These are phyloP conservation scores for Cyclopterus lumpus DNA, from an alignment of 2,797 vertebrate genomes.

Conservation along the genomic window DNA sequence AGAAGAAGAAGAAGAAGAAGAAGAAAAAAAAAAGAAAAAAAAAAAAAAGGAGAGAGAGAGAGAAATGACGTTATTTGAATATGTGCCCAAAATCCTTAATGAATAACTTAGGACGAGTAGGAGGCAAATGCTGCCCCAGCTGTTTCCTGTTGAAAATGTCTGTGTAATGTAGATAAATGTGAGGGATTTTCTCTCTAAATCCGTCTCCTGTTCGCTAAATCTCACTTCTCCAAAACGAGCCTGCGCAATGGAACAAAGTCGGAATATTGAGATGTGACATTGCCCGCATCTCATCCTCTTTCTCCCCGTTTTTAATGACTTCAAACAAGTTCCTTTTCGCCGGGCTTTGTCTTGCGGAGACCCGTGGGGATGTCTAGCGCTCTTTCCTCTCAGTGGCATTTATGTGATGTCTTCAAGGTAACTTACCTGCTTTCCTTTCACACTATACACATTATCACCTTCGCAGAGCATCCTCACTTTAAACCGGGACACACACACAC, in stretches of 20 bases:
- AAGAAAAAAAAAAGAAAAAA: slow-evolving; percentile 55
- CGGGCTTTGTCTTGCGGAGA: slow-evolving; percentile 95
- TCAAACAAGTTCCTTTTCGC: slow-evolving; percentile 97
- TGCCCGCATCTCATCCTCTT: slow-evolving; percentile 94
- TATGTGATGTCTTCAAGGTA: slow-evolving; percentile 99
- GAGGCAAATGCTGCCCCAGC: slow-evolving; percentile 98
- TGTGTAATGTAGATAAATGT: slow-evolving; percentile 99
- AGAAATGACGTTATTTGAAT: slow-evolving; percentile 99
- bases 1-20: slow-evolving; percentile 60
- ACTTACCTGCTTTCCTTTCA: slow-evolving; percentile 90
- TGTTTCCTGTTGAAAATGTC: slow-evolving; percentile 99
- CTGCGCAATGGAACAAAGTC: slow-evolving; percentile 99
- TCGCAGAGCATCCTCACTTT: slow-evolving; percentile 63
- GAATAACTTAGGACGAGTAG: slow-evolving; percentile 99
- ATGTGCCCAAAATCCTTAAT: slow-evolving; percentile 98
- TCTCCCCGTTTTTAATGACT: slow-evolving; percentile 95
- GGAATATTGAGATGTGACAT: slow-evolving; percentile 99
- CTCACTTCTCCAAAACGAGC: slow-evolving; percentile 98
- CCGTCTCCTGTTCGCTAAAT: slow-evolving; percentile 99
- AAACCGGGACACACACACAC: neutral
- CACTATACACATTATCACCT: slow-evolving; percentile 79
- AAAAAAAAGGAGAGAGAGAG: slow-evolving; percentile 36
- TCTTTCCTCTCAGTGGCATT: slow-evolving; percentile 96
- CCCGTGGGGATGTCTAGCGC: slow-evolving; percentile 96
- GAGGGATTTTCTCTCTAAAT: slow-evolving; percentile 99